These are phyloP conservation scores for Pedetes capensis DNA, from an alignment of 2,113 vertebrate genomes.

Conservation along the genomic window DNA sequence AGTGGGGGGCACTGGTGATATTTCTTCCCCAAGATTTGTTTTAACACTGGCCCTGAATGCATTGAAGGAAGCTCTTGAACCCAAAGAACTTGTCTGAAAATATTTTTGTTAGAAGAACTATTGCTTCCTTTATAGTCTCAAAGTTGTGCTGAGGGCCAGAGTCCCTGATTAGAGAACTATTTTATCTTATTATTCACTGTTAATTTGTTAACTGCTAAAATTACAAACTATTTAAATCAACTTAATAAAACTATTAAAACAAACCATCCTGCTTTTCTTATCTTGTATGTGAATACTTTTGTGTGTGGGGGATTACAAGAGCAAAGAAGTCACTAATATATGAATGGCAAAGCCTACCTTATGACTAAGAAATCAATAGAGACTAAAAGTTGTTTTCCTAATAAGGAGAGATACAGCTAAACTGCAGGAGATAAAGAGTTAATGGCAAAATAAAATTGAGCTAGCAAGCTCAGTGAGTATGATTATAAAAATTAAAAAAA, in stretches of 20 bases:
- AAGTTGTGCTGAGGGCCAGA: not conserved
- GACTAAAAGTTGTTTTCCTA: conserved; percentile 18
- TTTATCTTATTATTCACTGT: not conserved
- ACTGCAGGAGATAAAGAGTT: not conserved
- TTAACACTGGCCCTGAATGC: not conserved
- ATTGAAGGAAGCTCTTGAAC: not conserved
- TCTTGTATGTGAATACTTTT: not conserved
- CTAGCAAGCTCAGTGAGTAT: not conserved
- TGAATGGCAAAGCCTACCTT: not conserved
- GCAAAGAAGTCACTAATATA: conserved; percentile 15
- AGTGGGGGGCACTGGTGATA: not conserved
- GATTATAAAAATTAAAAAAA: not conserved
- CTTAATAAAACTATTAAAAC: conserved; percentile 6
- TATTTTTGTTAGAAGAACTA: not conserved
- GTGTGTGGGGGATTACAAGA: not conserved
- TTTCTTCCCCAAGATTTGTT: not conserved
- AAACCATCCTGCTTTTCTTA: conserved; percentile 5
- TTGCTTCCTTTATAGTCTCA: not conserved
- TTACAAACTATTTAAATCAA: too few relatives aligned
- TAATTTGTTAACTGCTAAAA: too few relatives aligned
- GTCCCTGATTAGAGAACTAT: not conserved
- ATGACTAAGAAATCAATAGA: not conserved
- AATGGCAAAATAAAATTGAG: not conserved
- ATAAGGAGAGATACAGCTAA: not conserved
- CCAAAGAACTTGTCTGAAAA: not conserved